Percentiles rank a stretch among this genome's conserved stretches.
These are phyloP conservation scores for Enteromius radiatus DNA, from an alignment of 2,797 vertebrate species.

Conservation along the genomic window DNA sequence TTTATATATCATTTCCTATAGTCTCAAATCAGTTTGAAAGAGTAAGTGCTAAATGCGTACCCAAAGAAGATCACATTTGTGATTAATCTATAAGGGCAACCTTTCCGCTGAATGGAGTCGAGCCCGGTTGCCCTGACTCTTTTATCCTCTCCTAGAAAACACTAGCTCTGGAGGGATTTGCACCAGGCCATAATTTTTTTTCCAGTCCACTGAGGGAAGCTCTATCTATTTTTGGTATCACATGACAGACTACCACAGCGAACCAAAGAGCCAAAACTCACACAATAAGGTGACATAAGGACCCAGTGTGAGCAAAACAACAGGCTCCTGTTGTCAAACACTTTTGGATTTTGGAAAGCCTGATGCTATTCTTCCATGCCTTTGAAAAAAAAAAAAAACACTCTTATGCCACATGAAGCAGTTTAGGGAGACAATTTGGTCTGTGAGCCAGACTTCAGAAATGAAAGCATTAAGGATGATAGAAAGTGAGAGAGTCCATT, in stretches of 20 bases:
- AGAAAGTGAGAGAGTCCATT: slow-evolving; percentile 57
- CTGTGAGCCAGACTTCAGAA: slow-evolving; percentile 59
- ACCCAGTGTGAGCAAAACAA: slow-evolving; percentile 40
- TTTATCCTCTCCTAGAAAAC: slow-evolving; percentile 42
- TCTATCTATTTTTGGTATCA: slow-evolving; percentile 47
- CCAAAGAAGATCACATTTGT: neutral
- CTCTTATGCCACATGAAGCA: slow-evolving; percentile 54
- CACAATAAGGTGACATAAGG: slow-evolving; percentile 42
- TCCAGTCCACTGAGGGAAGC: slow-evolving; percentile 34
- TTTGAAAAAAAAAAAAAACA: slow-evolving; percentile 41
- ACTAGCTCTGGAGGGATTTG: slow-evolving; percentile 38
- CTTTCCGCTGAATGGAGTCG: slow-evolving; percentile 28
- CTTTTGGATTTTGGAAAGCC: slow-evolving; percentile 24
- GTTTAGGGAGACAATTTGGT: slow-evolving; percentile 63
- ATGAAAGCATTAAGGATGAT: slow-evolving; percentile 62
- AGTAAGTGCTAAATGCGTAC: neutral
- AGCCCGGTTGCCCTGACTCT: slow-evolving; percentile 34
- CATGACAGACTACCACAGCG: slow-evolving; percentile 23
- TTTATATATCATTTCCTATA: neutral
- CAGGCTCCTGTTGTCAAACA: slow-evolving; percentile 28
- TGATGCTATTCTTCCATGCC: slow-evolving; percentile 28
- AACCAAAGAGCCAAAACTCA: slow-evolving; percentile 26
- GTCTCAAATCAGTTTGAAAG: slow-evolving; percentile 4
- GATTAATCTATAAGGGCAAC: slow-evolving; percentile 26
- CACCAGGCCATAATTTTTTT: neutral